Conservation (phyloP, 2,113 vertebrate species). For the Phaethon lepturus region DNA sequence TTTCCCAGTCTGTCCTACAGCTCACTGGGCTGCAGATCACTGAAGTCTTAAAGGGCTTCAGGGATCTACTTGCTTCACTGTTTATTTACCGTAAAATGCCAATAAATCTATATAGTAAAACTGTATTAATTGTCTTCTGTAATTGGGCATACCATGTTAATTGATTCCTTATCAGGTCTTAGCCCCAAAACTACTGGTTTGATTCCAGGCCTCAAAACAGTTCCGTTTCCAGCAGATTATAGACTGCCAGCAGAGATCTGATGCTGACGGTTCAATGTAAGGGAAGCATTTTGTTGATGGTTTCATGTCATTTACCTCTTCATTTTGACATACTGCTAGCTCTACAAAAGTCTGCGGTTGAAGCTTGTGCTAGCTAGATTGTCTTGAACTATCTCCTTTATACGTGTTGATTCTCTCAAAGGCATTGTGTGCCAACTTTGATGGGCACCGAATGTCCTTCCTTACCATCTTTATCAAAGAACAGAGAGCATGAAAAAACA, state of each 20-base stretch:
- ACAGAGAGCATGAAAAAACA: neutral
- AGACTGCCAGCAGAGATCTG: neutral
- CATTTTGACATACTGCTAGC: neutral
- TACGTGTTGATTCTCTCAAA: neutral
- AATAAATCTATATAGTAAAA: neutral
- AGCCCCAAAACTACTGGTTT: neutral
- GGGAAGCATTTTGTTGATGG: neutral
- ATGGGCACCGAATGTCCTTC: neutral
- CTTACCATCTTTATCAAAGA: neutral
- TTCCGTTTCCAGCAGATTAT: neutral
- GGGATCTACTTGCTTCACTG: neutral
- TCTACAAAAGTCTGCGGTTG: neutral
- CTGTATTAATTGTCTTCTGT: neutral
- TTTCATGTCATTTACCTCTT: neutral
- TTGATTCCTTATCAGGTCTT: neutral
- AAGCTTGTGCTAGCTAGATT: neutral
- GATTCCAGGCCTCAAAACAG: neutral
- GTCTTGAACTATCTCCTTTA: neutral
- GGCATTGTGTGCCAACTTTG: neutral
- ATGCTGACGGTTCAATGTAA: neutral
- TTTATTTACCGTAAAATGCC: neutral
- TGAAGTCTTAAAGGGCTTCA: neutral
- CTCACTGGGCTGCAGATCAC: neutral
- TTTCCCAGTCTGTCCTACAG: neutral
- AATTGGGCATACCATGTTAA: accelerated